Conservation (phyloP, 2,888 invertebrate species). For the Minunthozetes semirufus region DNA sequence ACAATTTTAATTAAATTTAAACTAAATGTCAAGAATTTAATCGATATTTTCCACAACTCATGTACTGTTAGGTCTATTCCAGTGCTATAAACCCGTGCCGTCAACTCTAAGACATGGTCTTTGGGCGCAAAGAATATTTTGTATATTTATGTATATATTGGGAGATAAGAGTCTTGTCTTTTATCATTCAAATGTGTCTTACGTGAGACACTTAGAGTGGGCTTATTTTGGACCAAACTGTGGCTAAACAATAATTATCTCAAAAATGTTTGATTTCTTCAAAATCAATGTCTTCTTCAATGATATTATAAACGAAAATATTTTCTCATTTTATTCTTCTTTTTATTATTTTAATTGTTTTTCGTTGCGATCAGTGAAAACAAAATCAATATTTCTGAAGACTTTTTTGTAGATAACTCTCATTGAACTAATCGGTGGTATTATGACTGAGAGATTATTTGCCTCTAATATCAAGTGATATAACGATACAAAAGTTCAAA, state of each 20-base stretch:
- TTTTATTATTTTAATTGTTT: too few relatives aligned
- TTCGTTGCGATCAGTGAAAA: too few relatives aligned
- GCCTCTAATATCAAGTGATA: background rate
- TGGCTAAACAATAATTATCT: background rate
- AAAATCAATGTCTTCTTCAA: too few relatives aligned
- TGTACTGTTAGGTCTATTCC: background rate
- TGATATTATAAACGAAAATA: too few relatives aligned
- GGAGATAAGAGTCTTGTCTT: background rate
- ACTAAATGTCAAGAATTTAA: background rate
- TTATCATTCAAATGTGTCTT: background rate
- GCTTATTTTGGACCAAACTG: background rate
- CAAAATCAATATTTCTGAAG: too few relatives aligned
- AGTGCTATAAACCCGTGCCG: background rate
- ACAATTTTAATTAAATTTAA: background rate
- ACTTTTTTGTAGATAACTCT: too few relatives aligned
- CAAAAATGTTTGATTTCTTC: too few relatives aligned
- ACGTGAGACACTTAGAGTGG: background rate
- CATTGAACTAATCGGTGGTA: background rate
- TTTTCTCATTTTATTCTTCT: too few relatives aligned
- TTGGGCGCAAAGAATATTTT: background rate
- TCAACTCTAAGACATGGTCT: background rate
- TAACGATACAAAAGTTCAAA: background rate
- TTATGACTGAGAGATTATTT: slow-evolving; percentile 15
- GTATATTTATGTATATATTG: slow-evolving; percentile 1
- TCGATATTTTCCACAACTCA: background rate